phyloP scores from a whole-genome alignment of 2,888 invertebrate species.

The Xanthorhoe designata region DNA sequence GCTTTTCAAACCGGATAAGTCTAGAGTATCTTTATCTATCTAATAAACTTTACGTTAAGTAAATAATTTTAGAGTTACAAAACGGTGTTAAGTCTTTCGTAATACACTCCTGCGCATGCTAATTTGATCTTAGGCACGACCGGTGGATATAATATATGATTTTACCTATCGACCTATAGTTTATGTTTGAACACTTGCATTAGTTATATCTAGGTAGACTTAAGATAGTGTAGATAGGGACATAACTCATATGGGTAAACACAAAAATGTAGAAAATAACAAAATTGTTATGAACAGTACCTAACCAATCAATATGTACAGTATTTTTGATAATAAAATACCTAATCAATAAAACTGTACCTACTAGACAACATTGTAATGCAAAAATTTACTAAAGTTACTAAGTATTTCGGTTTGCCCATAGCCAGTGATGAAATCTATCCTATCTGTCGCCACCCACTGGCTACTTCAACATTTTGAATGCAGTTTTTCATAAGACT shows the following conservation, averaged over 20 bases:
- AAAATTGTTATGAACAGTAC: too few species aligned
- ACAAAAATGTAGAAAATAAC: too few species aligned
- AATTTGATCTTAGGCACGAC: conserved; percentile 46
- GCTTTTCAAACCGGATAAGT: background rate
- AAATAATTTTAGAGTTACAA: conserved; percentile 31
- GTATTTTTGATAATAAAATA: too few species aligned
- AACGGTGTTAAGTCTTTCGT: conserved; percentile 47
- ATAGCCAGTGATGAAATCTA: conserved; percentile 36
- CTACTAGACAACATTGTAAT: too few species aligned
- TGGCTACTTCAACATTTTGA: conserved; percentile 33
- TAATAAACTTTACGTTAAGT: conserved; percentile 23
- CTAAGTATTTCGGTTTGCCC: conserved; percentile 10
- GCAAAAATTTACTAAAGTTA: conserved; percentile 7
- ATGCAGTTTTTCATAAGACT: conserved; percentile 23
- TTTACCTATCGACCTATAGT: conserved; percentile 1
- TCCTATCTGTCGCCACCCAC: conserved; percentile 37
- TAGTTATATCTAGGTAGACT: too few species aligned
- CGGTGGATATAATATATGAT: conserved; percentile 24
- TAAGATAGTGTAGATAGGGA: too few species aligned
- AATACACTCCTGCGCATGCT: conserved; percentile 50
- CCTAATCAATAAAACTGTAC: too few species aligned
- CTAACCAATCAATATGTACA: too few species aligned
- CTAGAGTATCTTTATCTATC: background rate
- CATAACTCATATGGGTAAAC: too few species aligned
- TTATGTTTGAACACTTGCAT: background rate